Percentiles rank a stretch among this genome's conserved stretches.
phyloP scores from a whole-genome alignment of 1,140 invertebrate species.

The Heliconius hewitsoni region DNA sequence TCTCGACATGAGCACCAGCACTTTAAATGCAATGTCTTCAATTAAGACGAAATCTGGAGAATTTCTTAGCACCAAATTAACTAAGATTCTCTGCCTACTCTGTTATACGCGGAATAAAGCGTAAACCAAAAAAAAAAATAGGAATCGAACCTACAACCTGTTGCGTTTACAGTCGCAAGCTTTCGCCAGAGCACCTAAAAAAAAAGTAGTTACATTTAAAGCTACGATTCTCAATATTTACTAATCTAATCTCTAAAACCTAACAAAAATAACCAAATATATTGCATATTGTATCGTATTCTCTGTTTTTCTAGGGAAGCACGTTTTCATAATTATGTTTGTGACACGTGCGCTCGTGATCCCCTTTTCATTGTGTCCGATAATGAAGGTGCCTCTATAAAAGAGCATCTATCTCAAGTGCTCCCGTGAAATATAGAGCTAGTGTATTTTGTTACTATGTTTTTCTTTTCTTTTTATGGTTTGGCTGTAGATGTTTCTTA shows the following conservation, averaged over 20 bases:
- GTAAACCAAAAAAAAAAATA: no score
- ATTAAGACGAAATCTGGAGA: no score
- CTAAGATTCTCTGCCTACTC: no score
- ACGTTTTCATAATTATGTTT: constrained; percentile 39
- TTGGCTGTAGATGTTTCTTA: not conserved
- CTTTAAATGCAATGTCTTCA: no score
- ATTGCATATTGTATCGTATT: constrained; percentile 6
- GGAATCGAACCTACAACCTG: no score
- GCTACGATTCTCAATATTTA: not conserved
- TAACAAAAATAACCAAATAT: not conserved
- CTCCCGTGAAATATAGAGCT: constrained; percentile 26
- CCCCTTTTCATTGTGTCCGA: constrained; percentile 39
- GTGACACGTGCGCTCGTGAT: constrained; percentile 35
- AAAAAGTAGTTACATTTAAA: no score
- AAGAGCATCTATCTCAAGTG: constrained; percentile 34
- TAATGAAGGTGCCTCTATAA: constrained; percentile 39
- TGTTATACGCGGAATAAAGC: no score
- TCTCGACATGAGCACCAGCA: no score
- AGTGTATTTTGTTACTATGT: not conserved
- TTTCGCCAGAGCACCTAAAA: not conserved
- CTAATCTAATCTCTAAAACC: not conserved
- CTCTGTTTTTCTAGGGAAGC: constrained; percentile 33
- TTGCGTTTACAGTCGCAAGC: no score
- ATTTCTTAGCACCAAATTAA: no score
- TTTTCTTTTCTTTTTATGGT: constrained; percentile 6